Percentiles rank a stretch among this genome's conserved stretches.
Conservation (phyloP, 2,797 vertebrate genomes). For the Etheostoma perlongum region DNA sequence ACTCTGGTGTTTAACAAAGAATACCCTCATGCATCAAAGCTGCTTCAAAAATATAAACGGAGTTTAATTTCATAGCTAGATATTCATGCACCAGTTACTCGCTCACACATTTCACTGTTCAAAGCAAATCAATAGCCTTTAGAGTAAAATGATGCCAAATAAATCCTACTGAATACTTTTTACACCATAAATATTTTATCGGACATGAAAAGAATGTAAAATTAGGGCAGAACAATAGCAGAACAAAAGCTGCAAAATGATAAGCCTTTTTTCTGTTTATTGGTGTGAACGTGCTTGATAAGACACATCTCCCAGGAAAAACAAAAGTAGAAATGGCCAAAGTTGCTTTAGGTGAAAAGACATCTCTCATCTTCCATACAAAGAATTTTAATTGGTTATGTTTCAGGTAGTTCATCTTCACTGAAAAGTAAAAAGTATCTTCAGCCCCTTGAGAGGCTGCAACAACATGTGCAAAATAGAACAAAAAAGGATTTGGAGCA, state of each 20-base stretch:
- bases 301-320: background rate
- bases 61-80: conserved; percentile 48
- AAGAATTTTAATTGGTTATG: conserved; percentile 67
- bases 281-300: conserved; percentile 28
- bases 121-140: conserved; percentile 58
- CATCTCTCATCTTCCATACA: conserved; percentile 45
- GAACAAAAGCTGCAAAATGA: conserved; percentile 54
- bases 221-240: conserved; percentile 46
- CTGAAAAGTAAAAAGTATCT: conserved; percentile 44
- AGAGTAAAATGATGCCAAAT: conserved; percentile 39
- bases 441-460: conserved; percentile 33
- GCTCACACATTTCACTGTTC: conserved; percentile 42
- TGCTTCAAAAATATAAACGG: conserved; percentile 33
- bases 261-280: conserved; percentile 23
- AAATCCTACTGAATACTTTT: conserved; percentile 39
- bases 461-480: conserved; percentile 47
- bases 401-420: conserved; percentile 62
- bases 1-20: conserved; percentile 23
- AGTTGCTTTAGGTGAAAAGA: conserved; percentile 53
- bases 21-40: conserved; percentile 30
- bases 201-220: conserved; percentile 52
- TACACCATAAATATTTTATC: conserved; percentile 58
- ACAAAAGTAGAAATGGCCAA: background rate
- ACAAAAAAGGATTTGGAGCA: conserved; percentile 56
- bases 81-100: conserved; percentile 51